These are phyloP conservation scores for Phyto melanocephala DNA, from an alignment of 2,888 invertebrate genomes.

Conservation along the genomic window DNA sequence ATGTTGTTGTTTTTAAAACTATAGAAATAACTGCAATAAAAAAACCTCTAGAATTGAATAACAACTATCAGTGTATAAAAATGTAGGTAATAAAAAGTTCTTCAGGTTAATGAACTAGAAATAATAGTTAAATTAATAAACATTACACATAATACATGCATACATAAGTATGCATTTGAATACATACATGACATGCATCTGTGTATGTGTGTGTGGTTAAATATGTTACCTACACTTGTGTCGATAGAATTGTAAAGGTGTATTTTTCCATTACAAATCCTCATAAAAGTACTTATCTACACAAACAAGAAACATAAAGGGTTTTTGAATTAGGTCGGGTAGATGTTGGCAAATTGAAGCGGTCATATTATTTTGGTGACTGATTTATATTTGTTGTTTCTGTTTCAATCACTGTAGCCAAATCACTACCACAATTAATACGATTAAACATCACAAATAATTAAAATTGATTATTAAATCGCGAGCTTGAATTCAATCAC, in stretches of 20 bases:
- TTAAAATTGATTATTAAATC: too few relatives aligned
- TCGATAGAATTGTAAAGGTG: not conserved
- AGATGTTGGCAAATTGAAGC: too few relatives aligned
- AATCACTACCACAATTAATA: not conserved
- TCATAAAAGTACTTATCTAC: not conserved
- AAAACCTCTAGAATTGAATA: slow-evolving; percentile 46
- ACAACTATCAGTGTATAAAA: slow-evolving; percentile 52
- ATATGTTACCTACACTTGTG: not conserved
- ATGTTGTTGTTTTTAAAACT: slow-evolving; percentile 18
- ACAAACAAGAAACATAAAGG: too few relatives aligned
- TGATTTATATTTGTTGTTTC: too few relatives aligned
- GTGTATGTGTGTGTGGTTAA: not conserved
- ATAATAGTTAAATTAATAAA: slow-evolving; percentile 56
- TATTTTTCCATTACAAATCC: slow-evolving; percentile 5
- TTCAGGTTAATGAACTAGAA: slow-evolving; percentile 62
- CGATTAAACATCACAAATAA: not conserved
- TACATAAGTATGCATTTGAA: not conserved
- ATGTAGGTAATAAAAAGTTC: slow-evolving; percentile 56
- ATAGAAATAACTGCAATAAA: slow-evolving; percentile 5
- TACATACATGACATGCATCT: not conserved
- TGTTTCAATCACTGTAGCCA: too few relatives aligned
- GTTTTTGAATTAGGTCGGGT: too few relatives aligned
- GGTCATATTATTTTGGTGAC: too few relatives aligned
- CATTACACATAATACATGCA: not conserved
- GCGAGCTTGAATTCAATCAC: too few relatives aligned